Conservation (phyloP, 2,888 invertebrate genomes). For the Darwinula stevensoni region DNA sequence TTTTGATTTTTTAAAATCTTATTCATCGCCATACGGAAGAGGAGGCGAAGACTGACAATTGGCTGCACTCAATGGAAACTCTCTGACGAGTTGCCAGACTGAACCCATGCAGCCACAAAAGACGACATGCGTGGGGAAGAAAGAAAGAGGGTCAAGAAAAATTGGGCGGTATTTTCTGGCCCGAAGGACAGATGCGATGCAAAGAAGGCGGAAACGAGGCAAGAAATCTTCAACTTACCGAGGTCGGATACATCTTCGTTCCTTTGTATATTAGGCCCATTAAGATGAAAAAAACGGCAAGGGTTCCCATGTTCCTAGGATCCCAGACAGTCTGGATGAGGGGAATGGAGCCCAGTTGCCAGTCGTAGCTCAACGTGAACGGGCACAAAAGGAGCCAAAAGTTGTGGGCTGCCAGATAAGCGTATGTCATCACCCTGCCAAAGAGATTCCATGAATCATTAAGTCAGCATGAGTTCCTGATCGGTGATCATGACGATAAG, state of each 20-base stretch:
- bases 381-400: constrained; percentile 55
- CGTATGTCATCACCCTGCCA: constrained; percentile 51
- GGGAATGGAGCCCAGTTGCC: constrained; percentile 67
- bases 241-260: too few species aligned
- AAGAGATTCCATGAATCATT: too few species aligned
- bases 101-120: too few species aligned
- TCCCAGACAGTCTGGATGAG: constrained; percentile 38
- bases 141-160: background rate
- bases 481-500: background rate
- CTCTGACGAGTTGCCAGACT: too few species aligned
- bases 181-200: constrained; percentile 1
- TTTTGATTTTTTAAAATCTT: too few species aligned
- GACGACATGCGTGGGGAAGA: too few species aligned
- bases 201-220: constrained; percentile 20
- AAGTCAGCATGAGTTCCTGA: too few species aligned
- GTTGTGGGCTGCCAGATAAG: constrained; percentile 51
- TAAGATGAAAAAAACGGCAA: constrained; percentile 27
- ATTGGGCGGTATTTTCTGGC: background rate
- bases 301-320: constrained; percentile 36
- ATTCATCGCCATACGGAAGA: too few species aligned
- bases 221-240: too few species aligned
- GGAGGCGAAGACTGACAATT: too few species aligned
- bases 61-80: too few species aligned
- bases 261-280: too few species aligned
- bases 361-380: constrained; percentile 46